phyloP scores from a whole-genome alignment of 2,888 invertebrate species.

The Bedellia somnulentella region DNA sequence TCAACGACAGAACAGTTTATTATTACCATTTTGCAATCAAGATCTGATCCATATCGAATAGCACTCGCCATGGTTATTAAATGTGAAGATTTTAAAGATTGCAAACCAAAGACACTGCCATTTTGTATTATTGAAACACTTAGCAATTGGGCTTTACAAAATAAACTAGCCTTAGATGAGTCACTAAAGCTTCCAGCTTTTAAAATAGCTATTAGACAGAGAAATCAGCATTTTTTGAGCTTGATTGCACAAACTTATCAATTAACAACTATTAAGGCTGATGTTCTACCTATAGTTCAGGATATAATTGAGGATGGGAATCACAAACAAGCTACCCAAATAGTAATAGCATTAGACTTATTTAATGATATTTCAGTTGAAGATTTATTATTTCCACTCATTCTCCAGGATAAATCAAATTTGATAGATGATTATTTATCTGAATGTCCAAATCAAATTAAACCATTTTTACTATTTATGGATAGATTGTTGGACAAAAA shows the following conservation, averaged over 20 bases:
- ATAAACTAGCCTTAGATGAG: slow-evolving; percentile 34
- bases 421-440: slow-evolving; percentile 76
- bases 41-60: slow-evolving; percentile 62
- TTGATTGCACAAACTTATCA: slow-evolving; percentile 67
- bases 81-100: slow-evolving; percentile 64
- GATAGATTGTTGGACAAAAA: slow-evolving; percentile 70
- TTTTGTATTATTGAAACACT: slow-evolving; percentile 66
- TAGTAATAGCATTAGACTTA: slow-evolving; percentile 66
- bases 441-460: slow-evolving; percentile 66
- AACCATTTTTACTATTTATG: slow-evolving; percentile 67
- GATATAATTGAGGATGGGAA: slow-evolving; percentile 47
- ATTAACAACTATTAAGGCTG: slow-evolving; percentile 60
- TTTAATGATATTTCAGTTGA: slow-evolving; percentile 69
- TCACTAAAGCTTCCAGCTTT: slow-evolving; percentile 72
- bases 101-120: slow-evolving; percentile 65
- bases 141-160: slow-evolving; percentile 43
- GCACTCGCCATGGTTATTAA: slow-evolving; percentile 62
- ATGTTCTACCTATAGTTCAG: slow-evolving; percentile 64
- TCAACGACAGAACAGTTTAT: slow-evolving; percentile 47
- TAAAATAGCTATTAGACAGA: slow-evolving; percentile 69
- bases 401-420: slow-evolving; percentile 78
- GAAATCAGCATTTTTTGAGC: slow-evolving; percentile 64
- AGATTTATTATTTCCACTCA: slow-evolving; percentile 73
- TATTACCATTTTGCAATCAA: slow-evolving; percentile 42
- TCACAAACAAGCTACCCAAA: slow-evolving; percentile 77